Percentiles rank a stretch among this genome's conserved stretches.
These are phyloP conservation scores for Strix aluco DNA, from an alignment of 2,113 vertebrate genomes.

Conservation along the genomic window DNA sequence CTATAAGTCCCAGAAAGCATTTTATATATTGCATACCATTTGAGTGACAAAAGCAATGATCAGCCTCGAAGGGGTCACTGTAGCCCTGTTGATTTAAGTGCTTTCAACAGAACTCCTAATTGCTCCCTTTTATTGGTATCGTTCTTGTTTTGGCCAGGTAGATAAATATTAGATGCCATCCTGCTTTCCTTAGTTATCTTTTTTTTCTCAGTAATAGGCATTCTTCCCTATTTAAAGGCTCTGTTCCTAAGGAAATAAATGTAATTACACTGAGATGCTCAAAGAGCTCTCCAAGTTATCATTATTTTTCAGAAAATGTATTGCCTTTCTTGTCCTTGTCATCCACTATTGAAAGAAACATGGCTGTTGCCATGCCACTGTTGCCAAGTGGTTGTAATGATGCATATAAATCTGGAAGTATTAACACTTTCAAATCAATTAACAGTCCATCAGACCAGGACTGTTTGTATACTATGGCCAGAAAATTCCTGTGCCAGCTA, in stretches of 20 bases:
- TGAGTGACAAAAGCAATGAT: not conserved
- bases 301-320: slow-evolving; percentile 46
- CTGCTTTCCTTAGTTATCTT: not conserved
- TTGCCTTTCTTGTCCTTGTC: slow-evolving; percentile 51
- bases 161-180: slow-evolving; percentile 40
- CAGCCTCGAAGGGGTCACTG: not conserved
- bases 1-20: not conserved
- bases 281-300: slow-evolving; percentile 50
- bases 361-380: slow-evolving; percentile 54
- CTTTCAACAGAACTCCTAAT: slow-evolving; percentile 18
- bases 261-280: slow-evolving; percentile 48
- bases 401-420: slow-evolving; percentile 36
- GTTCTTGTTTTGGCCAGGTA: not conserved
- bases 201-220: not conserved
- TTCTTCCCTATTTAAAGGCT: slow-evolving; percentile 44
- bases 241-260: slow-evolving; percentile 56
- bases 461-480: not conserved
- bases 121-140: not conserved
- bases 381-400: slow-evolving; percentile 40
- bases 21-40: not conserved
- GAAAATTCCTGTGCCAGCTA: slow-evolving; percentile 18
- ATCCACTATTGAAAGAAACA: slow-evolving; percentile 8
- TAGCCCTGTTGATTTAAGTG: not conserved
- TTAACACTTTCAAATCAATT: slow-evolving; percentile 57
- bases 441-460: not conserved